Evolutionary conservation across 2,797 vertebrate species (phyloP).

Genomic region (Eulemur mongoz): DNA sequence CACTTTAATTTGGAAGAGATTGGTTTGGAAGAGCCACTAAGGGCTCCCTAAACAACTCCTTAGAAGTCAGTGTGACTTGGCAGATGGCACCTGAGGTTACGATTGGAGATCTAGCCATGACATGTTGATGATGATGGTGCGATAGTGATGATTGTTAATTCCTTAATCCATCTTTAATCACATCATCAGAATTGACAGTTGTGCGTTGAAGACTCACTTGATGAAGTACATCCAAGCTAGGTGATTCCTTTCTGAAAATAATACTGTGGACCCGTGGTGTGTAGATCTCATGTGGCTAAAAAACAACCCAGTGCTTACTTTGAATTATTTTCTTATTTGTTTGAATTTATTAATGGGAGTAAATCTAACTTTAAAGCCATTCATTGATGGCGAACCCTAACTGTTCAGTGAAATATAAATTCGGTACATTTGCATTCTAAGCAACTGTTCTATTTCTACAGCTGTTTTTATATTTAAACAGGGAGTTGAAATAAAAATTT

Average conservation of each 20-base stretch:
- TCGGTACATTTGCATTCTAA: background rate
- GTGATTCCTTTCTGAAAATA: background rate
- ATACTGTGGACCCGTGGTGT: background rate
- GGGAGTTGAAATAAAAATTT: background rate
- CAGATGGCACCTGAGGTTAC: background rate
- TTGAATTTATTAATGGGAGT: constrained; percentile 18
- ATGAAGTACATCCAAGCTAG: background rate
- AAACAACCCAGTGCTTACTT: background rate
- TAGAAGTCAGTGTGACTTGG: background rate
- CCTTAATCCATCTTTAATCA: background rate
- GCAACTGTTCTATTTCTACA: constrained; percentile 10
- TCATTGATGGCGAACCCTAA: background rate
- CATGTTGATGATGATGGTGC: background rate
- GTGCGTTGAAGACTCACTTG: background rate
- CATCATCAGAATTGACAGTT: background rate
- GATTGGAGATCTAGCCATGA: background rate
- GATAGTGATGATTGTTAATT: background rate
- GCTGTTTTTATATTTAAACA: constrained; percentile 9
- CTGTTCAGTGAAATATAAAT: constrained; percentile 4
- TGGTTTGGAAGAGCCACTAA: background rate
- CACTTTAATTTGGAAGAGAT: background rate
- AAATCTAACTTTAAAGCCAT: constrained; percentile 7
- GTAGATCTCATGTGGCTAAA: background rate
- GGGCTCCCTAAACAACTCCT: background rate
- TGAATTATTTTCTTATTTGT: constrained; percentile 16